Base-by-base conservation (phyloP, 2,797 vertebrate genomes). In the Siniperca scherzeri region DNA sequence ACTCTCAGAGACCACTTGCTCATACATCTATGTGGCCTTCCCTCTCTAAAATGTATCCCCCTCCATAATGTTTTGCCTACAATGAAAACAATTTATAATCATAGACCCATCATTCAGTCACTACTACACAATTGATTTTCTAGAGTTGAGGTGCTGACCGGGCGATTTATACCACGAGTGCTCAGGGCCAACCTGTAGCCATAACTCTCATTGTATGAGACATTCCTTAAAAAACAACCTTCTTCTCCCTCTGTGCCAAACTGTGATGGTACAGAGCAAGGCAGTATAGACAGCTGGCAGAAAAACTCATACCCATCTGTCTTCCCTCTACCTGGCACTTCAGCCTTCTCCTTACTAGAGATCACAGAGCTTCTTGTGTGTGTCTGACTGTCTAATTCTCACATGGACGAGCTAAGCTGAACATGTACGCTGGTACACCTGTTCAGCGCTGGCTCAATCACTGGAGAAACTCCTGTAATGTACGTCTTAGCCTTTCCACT, bases 341-440 rank as follows among this genome's bases (percentile, higher is more conserved):
- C 68, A 89, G 84, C 70, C 74, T 64, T 88, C 82, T 87, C 61
- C 84, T 84, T 86, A 86, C 75, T 74, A 66, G 78, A 91, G 86
- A 93, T 91, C 88, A 89, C 81, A 93, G 86, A 87, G 86, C 81
- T 86, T 69, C 84, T 80, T 80, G 85, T 85, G 65, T 76, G 80
- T 85, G 67, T 87, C 86, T 81, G 80, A 86, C 84, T 89, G 84
- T 83, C 70, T 89, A 83, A 92, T 83, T 93, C 90, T 89, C 83
- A 83, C 55, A 64, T 71, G 78, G 74, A 83, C 52, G 69, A 83
- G 82, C 75, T 90, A 74, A 83, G 91, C 87, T 86, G 80, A 92
- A 86, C 84, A 80, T 88, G 81, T 86, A 82, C 60, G 77, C 85
- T 36, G 64, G 62, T 88, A 79, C 89, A 94, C 88, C 89, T 93